phyloP scores from a whole-genome alignment of 2,888 invertebrate species.

The Harmothoe impar region DNA sequence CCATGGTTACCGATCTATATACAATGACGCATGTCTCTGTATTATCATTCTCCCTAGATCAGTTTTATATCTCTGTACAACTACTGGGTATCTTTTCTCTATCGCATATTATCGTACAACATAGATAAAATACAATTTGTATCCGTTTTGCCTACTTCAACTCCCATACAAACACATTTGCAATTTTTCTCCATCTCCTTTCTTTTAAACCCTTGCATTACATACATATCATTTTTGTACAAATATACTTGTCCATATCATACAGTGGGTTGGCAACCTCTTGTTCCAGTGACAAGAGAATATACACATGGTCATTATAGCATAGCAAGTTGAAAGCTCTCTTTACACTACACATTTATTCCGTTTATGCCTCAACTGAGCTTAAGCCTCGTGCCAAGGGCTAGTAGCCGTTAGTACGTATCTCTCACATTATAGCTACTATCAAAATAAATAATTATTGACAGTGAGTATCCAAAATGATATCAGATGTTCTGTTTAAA shows the following conservation, averaged over 20 bases:
- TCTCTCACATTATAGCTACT: not conserved
- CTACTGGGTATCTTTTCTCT: conserved; percentile 32
- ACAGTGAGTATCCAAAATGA: conserved; percentile 32
- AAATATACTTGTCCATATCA: conserved; percentile 56
- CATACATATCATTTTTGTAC: conserved; percentile 51
- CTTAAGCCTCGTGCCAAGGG: conserved; percentile 31
- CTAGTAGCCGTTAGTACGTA: not conserved
- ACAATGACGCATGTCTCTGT: conserved; percentile 42
- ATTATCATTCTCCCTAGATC: conserved; percentile 60
- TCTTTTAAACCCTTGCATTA: not conserved
- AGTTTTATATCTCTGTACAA: conserved; percentile 53
- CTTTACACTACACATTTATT: conserved; percentile 17
- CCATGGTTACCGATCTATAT: conserved; percentile 57
- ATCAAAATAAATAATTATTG: conserved; percentile 39
- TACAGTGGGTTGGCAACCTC: conserved; percentile 33
- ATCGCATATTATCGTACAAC: conserved; percentile 54
- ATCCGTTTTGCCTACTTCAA: conserved; percentile 38
- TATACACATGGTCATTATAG: conserved; percentile 35
- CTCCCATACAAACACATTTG: conserved; percentile 27
- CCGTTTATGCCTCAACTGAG: conserved; percentile 24
- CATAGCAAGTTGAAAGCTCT: conserved; percentile 47
- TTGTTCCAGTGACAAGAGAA: conserved; percentile 20
- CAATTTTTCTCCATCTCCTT: not conserved
- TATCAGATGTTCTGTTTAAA: not conserved
- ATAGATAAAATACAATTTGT: conserved; percentile 60